phyloP scores from a whole-genome alignment of 2,888 invertebrate species.

The Cenopis cana region DNA sequence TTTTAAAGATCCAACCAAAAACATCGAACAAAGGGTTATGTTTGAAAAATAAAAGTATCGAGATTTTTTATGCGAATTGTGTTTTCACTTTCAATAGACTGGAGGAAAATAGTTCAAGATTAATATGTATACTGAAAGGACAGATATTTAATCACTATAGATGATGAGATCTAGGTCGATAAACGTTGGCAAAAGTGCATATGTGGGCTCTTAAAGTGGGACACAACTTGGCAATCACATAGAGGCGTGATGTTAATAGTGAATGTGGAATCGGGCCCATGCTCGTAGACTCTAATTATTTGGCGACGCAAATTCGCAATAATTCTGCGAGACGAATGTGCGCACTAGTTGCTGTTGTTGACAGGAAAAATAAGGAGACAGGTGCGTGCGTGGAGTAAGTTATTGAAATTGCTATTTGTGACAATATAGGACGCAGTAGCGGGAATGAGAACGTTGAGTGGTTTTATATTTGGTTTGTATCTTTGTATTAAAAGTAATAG shows the following conservation, averaged over 20 bases:
- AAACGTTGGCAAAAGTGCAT: too few species aligned
- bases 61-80: too few species aligned
- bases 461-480: not conserved
- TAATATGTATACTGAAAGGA: too few species aligned
- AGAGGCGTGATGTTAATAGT: not conserved
- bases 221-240: not conserved
- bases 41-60: too few species aligned
- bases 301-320: slow-evolving; percentile 38
- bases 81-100: too few species aligned
- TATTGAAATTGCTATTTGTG: slow-evolving; percentile 5
- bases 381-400: slow-evolving; percentile 24
- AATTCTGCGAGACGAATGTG: slow-evolving; percentile 31
- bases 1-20: too few species aligned
- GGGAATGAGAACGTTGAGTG: slow-evolving; percentile 1
- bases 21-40: too few species aligned
- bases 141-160: too few species aligned
- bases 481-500: too few species aligned
- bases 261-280: not conserved
- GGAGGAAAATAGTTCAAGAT: too few species aligned
- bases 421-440: not conserved
- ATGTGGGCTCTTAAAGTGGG: too few species aligned
- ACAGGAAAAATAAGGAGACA: slow-evolving; percentile 30
- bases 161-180: too few species aligned
- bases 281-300: slow-evolving; percentile 20
- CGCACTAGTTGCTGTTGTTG: slow-evolving; percentile 20